Conservation (phyloP, 2,888 invertebrate species). For the Mythimna pallens region DNA sequence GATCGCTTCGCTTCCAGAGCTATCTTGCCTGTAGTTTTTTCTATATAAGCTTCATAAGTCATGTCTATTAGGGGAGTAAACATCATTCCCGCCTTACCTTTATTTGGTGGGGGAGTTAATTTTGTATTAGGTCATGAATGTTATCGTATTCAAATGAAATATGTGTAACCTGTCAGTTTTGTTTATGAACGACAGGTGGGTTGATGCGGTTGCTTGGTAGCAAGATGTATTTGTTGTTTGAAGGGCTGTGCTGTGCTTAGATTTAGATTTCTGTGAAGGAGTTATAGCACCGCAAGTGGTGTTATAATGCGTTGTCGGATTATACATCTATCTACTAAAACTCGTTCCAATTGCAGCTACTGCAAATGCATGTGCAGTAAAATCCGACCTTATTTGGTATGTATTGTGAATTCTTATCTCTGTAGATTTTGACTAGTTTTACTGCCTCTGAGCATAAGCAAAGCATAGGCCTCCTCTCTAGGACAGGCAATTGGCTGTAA, state of each 20-base stretch:
- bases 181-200: constrained; percentile 43
- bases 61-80: constrained; percentile 35
- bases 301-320: background rate
- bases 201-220: background rate
- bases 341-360: background rate
- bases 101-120: constrained; percentile 54
- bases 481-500: too few species aligned
- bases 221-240: constrained; percentile 13
- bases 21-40: background rate
- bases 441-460: too few species aligned
- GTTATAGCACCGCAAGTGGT: background rate
- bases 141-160: constrained; percentile 44
- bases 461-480: too few species aligned
- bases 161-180: constrained; percentile 44
- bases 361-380: too few species aligned
- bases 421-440: too few species aligned
- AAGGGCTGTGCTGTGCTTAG: background rate
- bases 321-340: background rate
- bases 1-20: background rate
- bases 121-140: constrained; percentile 38
- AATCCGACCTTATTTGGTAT: background rate
- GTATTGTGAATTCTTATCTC: background rate
- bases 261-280: background rate
- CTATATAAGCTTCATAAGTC: background rate
- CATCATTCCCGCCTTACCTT: constrained; percentile 38